These are phyloP conservation scores for Geodia barretti DNA, from an alignment of 37 sponge, comb jelly and placozoan genomes.

Conservation along the genomic window DNA sequence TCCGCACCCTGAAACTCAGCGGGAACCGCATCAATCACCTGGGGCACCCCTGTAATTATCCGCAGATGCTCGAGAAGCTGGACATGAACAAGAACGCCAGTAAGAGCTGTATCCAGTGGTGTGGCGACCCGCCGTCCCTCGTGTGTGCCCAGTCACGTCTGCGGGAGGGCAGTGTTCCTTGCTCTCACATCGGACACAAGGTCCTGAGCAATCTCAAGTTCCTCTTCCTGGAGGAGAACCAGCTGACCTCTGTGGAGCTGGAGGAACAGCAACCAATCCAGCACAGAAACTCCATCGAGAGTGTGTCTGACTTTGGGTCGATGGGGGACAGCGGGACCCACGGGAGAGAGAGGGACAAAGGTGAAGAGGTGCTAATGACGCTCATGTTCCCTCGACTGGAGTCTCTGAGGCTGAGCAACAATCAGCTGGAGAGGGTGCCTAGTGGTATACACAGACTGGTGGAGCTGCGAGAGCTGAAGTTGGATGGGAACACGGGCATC, in stretches of 20 bases:
- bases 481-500: conserved; percentile 37
- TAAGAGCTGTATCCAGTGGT: background rate
- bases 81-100: conserved; percentile 23
- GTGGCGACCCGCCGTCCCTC: background rate
- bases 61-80: conserved; percentile 31
- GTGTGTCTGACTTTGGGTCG: background rate
- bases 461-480: conserved; percentile 17
- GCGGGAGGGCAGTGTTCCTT: background rate
- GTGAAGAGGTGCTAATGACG: background rate
- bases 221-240: conserved; percentile 37
- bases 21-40: conserved; percentile 42
- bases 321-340: background rate
- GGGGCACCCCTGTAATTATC: conserved; percentile 39
- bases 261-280: background rate
- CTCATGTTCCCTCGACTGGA: conserved; percentile 50
- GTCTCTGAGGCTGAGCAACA: conserved; percentile 38
- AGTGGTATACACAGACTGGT: conserved; percentile 28
- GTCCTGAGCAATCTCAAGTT: conserved; percentile 21
- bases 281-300: background rate
- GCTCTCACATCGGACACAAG: conserved; percentile 34
- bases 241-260: conserved; percentile 14
- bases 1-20: conserved; percentile 44
- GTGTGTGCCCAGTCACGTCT: conserved; percentile 46
- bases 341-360: background rate
- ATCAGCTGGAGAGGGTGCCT: conserved; percentile 25